A percentile compares a stretch with the other conserved stretches of the same genome.
These are phyloP conservation scores for Lagopus leucura DNA, from an alignment of 2,113 vertebrate species.

Conservation along the genomic window DNA sequence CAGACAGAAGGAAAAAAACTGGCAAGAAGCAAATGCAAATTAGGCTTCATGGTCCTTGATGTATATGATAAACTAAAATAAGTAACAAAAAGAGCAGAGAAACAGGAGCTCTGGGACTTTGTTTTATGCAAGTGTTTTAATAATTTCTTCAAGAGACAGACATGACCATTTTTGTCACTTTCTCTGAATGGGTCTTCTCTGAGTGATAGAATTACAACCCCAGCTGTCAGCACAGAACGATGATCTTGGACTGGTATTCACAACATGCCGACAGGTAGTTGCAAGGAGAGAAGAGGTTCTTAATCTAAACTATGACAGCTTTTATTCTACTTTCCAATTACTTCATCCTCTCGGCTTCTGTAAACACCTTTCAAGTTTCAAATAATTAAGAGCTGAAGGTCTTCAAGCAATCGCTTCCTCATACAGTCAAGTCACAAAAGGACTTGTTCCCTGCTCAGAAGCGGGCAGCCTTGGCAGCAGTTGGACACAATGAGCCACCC, in stretches of 20 bases:
- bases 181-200: background rate
- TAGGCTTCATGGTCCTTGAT: background rate
- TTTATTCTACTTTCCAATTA: background rate
- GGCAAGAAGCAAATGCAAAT: background rate
- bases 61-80: background rate
- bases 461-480: background rate
- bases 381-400: background rate
- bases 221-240: background rate
- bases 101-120: background rate
- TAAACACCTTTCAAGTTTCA: background rate
- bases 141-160: background rate
- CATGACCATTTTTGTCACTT: background rate
- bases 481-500: background rate
- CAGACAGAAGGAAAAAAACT: background rate
- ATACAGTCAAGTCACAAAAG: background rate
- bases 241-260: background rate
- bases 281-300: background rate
- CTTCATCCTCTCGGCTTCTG: background rate
- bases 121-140: background rate
- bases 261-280: background rate
- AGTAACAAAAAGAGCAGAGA: background rate
- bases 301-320: background rate
- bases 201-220: background rate
- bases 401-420: background rate
- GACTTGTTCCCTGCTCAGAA: background rate